phyloP scores from a whole-genome alignment of 2,113 vertebrate species.

The rat (Rattus norvegicus) region DNA sequence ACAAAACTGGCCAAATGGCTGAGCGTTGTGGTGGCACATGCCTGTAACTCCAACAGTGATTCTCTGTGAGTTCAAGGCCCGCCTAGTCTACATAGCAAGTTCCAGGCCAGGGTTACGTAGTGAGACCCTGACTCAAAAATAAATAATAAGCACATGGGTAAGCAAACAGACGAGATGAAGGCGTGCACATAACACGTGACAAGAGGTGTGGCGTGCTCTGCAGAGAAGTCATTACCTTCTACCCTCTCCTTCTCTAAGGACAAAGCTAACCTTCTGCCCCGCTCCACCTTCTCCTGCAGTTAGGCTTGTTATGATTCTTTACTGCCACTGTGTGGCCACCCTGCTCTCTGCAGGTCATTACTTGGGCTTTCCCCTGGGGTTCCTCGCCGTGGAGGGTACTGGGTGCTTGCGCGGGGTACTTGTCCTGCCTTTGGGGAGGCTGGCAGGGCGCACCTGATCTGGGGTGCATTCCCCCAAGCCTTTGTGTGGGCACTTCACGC shows the following conservation, averaged over 20 bases:
- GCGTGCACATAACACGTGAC: not conserved
- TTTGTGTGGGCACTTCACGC: not conserved
- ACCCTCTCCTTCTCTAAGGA: not conserved
- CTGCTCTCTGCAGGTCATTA: not conserved
- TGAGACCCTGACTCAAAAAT: not conserved
- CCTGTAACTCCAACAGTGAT: not conserved
- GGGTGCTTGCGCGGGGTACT: too few relatives aligned
- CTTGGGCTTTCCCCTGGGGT: not conserved
- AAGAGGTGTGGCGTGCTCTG: not conserved
- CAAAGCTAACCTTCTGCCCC: not conserved
- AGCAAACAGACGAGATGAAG: not conserved
- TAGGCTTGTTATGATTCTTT: not conserved
- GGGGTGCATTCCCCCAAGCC: not conserved
- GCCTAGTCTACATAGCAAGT: not conserved
- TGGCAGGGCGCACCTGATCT: not conserved
- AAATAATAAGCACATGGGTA: not conserved
- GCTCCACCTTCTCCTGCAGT: not conserved
- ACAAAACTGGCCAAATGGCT: not conserved
- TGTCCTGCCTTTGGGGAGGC: not conserved
- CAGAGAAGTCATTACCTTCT: not conserved
- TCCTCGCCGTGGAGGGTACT: not conserved
- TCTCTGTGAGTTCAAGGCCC: not conserved
- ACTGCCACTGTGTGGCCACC: slow-evolving; percentile 57
- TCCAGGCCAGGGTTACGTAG: not conserved
- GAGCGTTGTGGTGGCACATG: not conserved